Conservation (phyloP, 2,113 vertebrate genomes). For the Eretmochelys imbricata region DNA sequence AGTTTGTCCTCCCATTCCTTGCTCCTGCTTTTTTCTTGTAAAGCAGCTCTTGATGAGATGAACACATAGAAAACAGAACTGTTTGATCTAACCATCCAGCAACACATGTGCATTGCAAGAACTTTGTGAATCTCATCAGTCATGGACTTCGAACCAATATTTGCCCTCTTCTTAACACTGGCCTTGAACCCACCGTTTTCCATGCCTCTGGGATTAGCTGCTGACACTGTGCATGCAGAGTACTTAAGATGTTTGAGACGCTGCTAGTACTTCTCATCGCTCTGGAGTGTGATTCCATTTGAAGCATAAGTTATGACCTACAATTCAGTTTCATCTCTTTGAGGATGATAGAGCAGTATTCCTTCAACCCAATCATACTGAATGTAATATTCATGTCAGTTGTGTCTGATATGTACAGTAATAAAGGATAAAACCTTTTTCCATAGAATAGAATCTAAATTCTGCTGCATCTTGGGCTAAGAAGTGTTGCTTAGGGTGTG, state of each 20-base stretch:
- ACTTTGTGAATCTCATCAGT: slow-evolving; percentile 36
- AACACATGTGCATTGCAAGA: neutral
- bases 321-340: neutral
- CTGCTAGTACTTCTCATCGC: neutral
- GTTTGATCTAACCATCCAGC: slow-evolving; percentile 14
- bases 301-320: neutral
- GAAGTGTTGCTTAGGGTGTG: fast-evolving
- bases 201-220: neutral
- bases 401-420: neutral
- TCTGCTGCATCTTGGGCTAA: neutral
- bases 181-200: neutral
- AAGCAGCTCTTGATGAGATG: neutral
- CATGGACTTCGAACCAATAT: neutral
- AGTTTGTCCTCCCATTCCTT: neutral
- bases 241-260: neutral
- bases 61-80: slow-evolving; percentile 2
- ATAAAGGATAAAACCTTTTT: neutral
- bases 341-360: neutral
- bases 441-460: neutral
- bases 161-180: neutral
- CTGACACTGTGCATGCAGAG: neutral
- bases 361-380: neutral
- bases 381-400: neutral
- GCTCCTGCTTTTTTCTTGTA: neutral
- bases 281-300: neutral